Percentiles rank a stretch among this genome's conserved stretches.
These are phyloP conservation scores for Cairina moschata DNA, from an alignment of 2,113 vertebrate species.

Conservation along the genomic window DNA sequence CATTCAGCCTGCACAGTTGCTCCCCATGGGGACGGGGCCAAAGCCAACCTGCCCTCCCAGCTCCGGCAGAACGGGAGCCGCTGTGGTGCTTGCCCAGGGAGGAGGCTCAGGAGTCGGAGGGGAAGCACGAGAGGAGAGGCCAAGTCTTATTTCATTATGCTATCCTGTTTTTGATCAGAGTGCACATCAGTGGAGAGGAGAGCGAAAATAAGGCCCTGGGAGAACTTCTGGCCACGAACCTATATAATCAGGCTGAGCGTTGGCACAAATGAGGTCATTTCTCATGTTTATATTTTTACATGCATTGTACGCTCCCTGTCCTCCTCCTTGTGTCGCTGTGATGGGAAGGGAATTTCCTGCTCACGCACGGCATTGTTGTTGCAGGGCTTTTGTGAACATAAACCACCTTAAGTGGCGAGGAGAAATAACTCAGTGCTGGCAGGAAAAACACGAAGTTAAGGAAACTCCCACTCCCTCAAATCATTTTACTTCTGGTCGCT, in stretches of 20 bases:
- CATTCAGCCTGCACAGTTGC: not conserved
- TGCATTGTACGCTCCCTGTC: not conserved
- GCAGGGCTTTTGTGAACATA: slow-evolving; percentile 9
- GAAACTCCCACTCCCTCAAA: slow-evolving; percentile 18
- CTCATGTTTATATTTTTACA: slow-evolving; percentile 33
- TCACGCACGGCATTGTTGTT: not conserved
- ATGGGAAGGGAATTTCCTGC: slow-evolving; percentile 44
- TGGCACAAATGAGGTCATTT: slow-evolving; percentile 33
- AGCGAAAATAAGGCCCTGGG: not conserved
- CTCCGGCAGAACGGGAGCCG: accelerated
- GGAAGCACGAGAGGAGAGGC: not conserved
- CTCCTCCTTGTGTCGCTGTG: not conserved
- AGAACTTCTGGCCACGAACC: not conserved
- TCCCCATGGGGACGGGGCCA: not conserved
- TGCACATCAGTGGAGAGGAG: not conserved
- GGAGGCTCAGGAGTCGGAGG: not conserved
- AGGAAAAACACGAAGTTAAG: not conserved
- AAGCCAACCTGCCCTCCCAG: not conserved
- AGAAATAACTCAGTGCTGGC: not conserved
- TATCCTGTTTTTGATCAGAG: slow-evolving; percentile 19
- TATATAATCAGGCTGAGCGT: not conserved
- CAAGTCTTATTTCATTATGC: not conserved
- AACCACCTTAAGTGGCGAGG: not conserved
- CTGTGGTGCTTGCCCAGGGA: not conserved
- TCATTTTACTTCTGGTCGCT: not conserved